These are phyloP conservation scores for Schlechtendalia chinensis DNA, from an alignment of 1,140 invertebrate genomes.

Conservation along the genomic window DNA sequence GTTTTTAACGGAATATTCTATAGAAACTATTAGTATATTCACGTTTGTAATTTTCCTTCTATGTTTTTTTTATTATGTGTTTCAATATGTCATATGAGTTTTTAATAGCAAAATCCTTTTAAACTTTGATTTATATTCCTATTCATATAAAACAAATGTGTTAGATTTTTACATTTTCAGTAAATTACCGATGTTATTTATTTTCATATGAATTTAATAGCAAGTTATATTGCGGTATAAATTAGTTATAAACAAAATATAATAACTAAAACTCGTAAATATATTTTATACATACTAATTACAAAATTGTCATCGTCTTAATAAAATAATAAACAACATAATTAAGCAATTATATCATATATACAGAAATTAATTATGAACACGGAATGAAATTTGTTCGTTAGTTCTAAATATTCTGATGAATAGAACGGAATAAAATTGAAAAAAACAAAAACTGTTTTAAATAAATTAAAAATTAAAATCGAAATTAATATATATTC, in stretches of 20 bases:
- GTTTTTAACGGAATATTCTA: conserved; percentile 16
- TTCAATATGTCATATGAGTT: conserved; percentile 9
- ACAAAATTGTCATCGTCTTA: too few relatives aligned
- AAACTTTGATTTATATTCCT: not conserved
- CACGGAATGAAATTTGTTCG: too few relatives aligned
- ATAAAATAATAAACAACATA: too few relatives aligned
- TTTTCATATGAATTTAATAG: not conserved
- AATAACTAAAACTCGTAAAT: too few relatives aligned
- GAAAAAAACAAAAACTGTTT: too few relatives aligned
- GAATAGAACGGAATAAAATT: too few relatives aligned
- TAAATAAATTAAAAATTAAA: too few relatives aligned
- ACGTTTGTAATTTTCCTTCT: conserved; percentile 9
- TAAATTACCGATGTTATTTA: not conserved
- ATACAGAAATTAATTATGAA: too few relatives aligned
- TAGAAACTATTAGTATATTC: not conserved
- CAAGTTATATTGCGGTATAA: not conserved
- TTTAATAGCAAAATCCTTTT: not conserved
- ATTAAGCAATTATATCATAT: too few relatives aligned
- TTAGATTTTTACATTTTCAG: not conserved
- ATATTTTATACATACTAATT: too few relatives aligned
- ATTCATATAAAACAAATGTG: not conserved
- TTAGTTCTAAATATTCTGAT: too few relatives aligned
- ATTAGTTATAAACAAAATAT: not conserved
- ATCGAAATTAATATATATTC: too few relatives aligned
- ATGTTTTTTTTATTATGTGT: conserved; percentile 14